A percentile compares a stretch with the other conserved stretches of the same genome.
These are phyloP conservation scores for Poecilia wingei DNA, from an alignment of 2,797 vertebrate genomes.

Conservation along the genomic window DNA sequence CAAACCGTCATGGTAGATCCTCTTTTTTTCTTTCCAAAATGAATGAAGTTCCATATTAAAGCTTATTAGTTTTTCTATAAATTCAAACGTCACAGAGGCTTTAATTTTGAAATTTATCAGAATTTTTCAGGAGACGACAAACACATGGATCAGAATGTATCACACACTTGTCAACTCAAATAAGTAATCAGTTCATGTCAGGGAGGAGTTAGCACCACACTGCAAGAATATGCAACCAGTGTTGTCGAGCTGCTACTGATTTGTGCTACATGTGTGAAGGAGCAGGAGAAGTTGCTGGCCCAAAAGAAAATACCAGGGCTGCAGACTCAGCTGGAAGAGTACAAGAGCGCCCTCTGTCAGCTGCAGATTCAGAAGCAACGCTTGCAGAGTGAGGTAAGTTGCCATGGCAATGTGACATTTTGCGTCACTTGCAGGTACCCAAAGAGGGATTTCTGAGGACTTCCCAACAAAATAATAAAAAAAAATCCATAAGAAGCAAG, in stretches of 20 bases:
- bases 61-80: background rate
- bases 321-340: slow-evolving; percentile 89
- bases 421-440: background rate
- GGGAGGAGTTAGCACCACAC: background rate
- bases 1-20: background rate
- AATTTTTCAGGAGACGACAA: background rate
- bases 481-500: background rate
- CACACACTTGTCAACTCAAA: no score
- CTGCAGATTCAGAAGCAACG: slow-evolving; percentile 88
- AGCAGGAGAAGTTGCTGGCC: slow-evolving; percentile 87
- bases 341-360: slow-evolving; percentile 89
- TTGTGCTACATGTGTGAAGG: slow-evolving; percentile 58
- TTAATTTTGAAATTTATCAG: background rate
- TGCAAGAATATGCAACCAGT: background rate
- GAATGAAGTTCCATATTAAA: background rate
- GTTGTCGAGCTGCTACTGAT: slow-evolving; percentile 27
- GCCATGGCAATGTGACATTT: slow-evolving; percentile 48
- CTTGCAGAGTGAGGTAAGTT: slow-evolving; percentile 89
- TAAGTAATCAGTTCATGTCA: background rate
- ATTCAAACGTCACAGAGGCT: background rate
- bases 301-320: slow-evolving; percentile 86
- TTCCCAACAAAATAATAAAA: background rate
- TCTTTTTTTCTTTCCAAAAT: background rate
- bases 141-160: background rate
- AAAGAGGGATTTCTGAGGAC: background rate